A percentile compares a stretch with the other conserved stretches of the same genome.
phyloP scores from a whole-genome alignment of 2,113 vertebrate genomes.

The Reinhardtius hippoglossoides region DNA sequence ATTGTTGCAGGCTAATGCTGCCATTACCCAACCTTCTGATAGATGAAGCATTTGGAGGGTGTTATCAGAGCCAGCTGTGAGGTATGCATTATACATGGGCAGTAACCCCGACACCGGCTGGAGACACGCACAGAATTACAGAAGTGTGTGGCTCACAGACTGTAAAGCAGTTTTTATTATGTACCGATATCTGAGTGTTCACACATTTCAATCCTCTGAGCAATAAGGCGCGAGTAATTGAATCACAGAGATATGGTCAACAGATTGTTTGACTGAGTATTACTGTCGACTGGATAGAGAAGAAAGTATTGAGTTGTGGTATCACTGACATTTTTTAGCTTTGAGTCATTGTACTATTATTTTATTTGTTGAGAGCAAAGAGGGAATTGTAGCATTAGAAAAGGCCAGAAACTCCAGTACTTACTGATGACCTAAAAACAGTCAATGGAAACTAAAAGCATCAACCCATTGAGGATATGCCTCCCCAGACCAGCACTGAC shows the following conservation, averaged over 20 bases:
- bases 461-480: too few relatives aligned
- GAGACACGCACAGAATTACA: conserved; percentile 45
- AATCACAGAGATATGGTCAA: background rate
- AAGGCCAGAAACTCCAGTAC: too few relatives aligned
- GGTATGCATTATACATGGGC: conserved; percentile 88
- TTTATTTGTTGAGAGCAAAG: too few relatives aligned
- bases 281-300: background rate
- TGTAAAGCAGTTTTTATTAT: conserved; percentile 3
- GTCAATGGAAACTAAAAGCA: too few relatives aligned
- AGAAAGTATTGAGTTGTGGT: background rate
- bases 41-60: conserved; percentile 91
- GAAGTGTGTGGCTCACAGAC: conserved; percentile 3
- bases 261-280: background rate
- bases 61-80: conserved; percentile 92
- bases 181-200: background rate
- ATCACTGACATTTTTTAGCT: background rate
- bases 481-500: too few relatives aligned
- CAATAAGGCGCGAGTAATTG: background rate
- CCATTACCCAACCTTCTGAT: conserved; percentile 87
- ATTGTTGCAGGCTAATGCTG: conserved; percentile 79
- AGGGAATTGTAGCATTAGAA: too few relatives aligned
- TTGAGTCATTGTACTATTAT: background rate
- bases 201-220: background rate
- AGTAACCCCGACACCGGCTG: conserved; percentile 84
- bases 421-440: too few relatives aligned